Evolutionary conservation across 2,797 vertebrate species (phyloP).

Genomic region (Megalops cyprinoides): DNA sequence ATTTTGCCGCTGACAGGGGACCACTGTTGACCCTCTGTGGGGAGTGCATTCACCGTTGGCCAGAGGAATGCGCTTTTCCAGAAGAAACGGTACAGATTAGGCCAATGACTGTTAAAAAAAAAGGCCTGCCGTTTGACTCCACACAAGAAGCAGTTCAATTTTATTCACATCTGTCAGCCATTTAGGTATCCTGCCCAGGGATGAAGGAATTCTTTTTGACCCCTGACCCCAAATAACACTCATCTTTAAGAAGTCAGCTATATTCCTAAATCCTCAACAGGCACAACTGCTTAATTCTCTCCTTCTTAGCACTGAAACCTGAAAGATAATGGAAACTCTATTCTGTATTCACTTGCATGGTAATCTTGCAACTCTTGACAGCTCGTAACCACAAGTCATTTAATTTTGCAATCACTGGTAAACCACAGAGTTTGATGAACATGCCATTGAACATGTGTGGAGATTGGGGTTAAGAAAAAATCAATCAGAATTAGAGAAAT

Average conservation of each 20-base stretch:
- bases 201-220: constrained; percentile 17
- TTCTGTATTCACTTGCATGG: background rate
- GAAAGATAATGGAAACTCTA: background rate
- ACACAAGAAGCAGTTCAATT: constrained; percentile 60
- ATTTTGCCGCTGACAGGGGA: constrained; percentile 60
- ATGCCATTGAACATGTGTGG: background rate
- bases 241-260: constrained; percentile 15
- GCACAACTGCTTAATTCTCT: constrained; percentile 5
- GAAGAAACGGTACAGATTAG: constrained; percentile 60
- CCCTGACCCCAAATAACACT: constrained; percentile 16
- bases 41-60: constrained; percentile 58
- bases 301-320: background rate
- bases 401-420: background rate
- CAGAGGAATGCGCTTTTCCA: constrained; percentile 62
- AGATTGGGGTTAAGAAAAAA: background rate
- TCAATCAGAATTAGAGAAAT: too few species aligned
- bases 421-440: background rate
- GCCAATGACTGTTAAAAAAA: constrained; percentile 49
- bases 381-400: background rate
- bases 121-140: constrained; percentile 58
- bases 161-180: constrained; percentile 70
- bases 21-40: constrained; percentile 56
- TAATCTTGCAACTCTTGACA: background rate
- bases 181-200: constrained; percentile 58
- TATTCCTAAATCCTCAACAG: constrained; percentile 19